Percentiles rank a stretch among this genome's conserved stretches.
Evolutionary conservation across 2,888 invertebrate species (phyloP).

Genomic region (Dolichomitus sp.): DNA sequence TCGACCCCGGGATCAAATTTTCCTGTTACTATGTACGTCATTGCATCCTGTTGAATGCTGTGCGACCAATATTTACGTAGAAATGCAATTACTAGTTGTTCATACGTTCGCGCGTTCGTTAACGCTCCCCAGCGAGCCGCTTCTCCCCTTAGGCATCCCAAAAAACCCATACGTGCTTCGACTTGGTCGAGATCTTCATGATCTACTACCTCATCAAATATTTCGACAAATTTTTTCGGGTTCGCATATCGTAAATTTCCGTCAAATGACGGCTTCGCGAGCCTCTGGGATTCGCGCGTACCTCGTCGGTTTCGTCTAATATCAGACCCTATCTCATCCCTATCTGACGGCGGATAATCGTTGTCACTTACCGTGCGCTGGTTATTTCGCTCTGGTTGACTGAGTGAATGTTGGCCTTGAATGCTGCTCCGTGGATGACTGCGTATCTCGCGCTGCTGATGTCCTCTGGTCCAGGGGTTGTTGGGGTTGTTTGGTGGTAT

Average conservation of each 20-base stretch:
- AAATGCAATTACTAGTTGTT: constrained; percentile 10
- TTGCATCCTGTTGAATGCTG: constrained; percentile 11
- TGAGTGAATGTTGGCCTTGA: no score
- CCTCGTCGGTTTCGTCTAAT: neutral
- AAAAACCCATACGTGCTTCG: neutral
- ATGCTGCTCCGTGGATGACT: no score
- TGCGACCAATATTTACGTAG: constrained; percentile 25
- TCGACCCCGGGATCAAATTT: neutral
- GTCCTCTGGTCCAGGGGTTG: neutral
- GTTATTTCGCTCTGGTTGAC: neutral
- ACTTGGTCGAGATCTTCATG: neutral
- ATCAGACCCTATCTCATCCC: neutral
- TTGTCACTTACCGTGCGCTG: no score
- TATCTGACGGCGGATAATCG: neutral
- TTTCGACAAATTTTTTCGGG: neutral
- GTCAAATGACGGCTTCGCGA: constrained; percentile 1
- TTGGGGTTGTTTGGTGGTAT: neutral
- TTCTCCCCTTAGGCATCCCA: constrained; percentile 3
- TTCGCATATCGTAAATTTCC: constrained; percentile 11
- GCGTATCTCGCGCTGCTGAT: neutral
- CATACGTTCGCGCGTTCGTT: constrained; percentile 7
- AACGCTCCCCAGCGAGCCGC: neutral
- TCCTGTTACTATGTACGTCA: constrained; percentile 4
- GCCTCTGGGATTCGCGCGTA: neutral
- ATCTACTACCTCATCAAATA: neutral